A percentile compares a stretch with the other conserved stretches of the same genome.
Conservation (phyloP, 1,140 invertebrate genomes). For the Heliconius melpomene region DNA sequence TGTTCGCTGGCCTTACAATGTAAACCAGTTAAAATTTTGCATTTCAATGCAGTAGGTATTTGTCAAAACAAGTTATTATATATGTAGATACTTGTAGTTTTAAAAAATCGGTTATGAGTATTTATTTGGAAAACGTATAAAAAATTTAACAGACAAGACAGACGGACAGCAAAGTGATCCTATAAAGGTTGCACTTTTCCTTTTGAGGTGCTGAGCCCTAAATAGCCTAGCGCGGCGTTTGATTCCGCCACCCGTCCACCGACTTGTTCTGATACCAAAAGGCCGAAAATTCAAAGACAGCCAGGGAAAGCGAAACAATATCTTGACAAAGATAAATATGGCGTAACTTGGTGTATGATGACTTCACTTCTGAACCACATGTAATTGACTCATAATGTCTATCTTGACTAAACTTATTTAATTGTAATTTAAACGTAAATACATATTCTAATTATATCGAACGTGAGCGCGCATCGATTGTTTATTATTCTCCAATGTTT, state of each 20-base stretch:
- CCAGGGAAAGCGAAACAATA: background rate
- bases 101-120: too few relatives aligned
- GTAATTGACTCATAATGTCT: background rate
- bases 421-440: background rate
- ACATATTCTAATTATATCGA: too few relatives aligned
- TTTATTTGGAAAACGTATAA: too few relatives aligned
- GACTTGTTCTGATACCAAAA: too few relatives aligned
- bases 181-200: too few relatives aligned
- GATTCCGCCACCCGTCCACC: too few relatives aligned
- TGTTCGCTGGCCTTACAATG: constrained; percentile 7
- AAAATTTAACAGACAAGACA: too few relatives aligned
- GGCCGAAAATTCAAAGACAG: too few relatives aligned
- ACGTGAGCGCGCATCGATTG: background rate
- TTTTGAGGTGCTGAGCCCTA: too few relatives aligned
- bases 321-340: background rate
- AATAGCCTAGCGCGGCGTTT: too few relatives aligned
- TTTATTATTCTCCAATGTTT: background rate
- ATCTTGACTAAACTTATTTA: background rate
- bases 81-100: too few relatives aligned
- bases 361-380: background rate
- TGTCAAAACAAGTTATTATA: background rate
- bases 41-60: constrained; percentile 10
- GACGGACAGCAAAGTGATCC: too few relatives aligned
- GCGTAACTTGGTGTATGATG: background rate
- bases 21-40: constrained; percentile 4